Base-by-base conservation (phyloP, 2,797 vertebrate species). In the Amazona finschi region DNA sequence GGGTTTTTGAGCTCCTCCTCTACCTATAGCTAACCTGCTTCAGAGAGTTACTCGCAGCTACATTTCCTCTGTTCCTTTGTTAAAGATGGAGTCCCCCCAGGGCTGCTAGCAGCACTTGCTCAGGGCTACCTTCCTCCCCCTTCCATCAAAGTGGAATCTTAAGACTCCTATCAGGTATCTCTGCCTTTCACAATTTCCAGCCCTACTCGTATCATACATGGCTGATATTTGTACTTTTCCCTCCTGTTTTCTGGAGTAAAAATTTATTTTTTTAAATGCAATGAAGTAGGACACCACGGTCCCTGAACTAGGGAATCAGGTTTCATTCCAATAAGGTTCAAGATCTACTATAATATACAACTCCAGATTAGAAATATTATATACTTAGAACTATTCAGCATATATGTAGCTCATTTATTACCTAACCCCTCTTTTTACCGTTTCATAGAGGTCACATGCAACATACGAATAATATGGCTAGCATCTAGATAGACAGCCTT, bases 81-180 rank as follows among this genome's bases (percentile, higher is more conserved):
- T 90, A 81, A 93, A 89, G 83, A 90, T 67, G 47, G 85, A 94
- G 90, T 88, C 28, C 94, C 96, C 73, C 64, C 67, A 94, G 93
- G 96, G 94, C 86, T 87, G 91, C 96, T 93, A 77, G 57, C 60
- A 95, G 95, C 94, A 49, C 64, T 94, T 74, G 85, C 93, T 94
- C 67, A 90, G 80, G 85, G 93, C 94, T 95, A 84, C 77, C 75
- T 85, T 62, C 83, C 66, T 89, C 85, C 82, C 44, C 65, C 69
- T 91, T 84, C 87, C 11, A 91, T 94, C 85, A 76, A 85, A 95
- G 90, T 20, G 36, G n/a, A 67, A 19, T 60, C 65, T 92, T 44
- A 58, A 64, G 55, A 15, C 67, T 82, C 74, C 91, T 84, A 66
- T 81, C 79, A 79, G 66, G 73, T 28, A 90, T 50, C 74, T 41